Evolutionary conservation across 2,113 vertebrate genomes (phyloP), one percentile per base, ranked within the genome.

Genomic region (Clarias macrocephalus): DNA sequence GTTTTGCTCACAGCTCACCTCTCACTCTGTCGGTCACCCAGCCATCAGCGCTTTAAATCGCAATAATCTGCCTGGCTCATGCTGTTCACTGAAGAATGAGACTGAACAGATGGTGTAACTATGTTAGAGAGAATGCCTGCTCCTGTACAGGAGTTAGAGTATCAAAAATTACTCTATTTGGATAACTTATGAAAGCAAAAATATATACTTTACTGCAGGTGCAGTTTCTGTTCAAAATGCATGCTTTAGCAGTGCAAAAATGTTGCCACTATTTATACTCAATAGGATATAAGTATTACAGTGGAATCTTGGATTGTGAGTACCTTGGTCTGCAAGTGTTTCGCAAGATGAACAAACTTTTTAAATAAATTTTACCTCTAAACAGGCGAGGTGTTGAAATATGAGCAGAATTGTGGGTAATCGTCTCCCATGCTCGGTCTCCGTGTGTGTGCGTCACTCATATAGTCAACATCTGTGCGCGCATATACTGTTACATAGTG

Each of bases 31-130:
- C 30, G 7, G 83, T 84, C 54, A 5, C 1, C 5, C 52, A 25
- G 21, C 30, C 79, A 48, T 57, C 80, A 62, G 37, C 33, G 76
- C 63, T 30, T 65, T 70, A 80, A 70, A 59, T 86, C 23, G 57
- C 62, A 88, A 10, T 30, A n/a, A 25, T 77, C 30, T 57, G 79
- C 7, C 62, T 57, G 9, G 13, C 28, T 42, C 52, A 60, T 19
- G 11, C 63, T 83, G 1, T 79, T 77, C 4, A 80, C 28, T 70
- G 68, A 62, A 72, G 60, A 60, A 62, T 60, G 25, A 76, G 70
- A 81, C 28, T 82, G 72, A 88, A 60, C 52, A 84, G 68, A 88
- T 84, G 73, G 59, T 65, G 48, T 23, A 82, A 63, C 62, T 19
- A 5, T 65, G 30, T 59, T 80, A 13, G 79, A 33, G 1, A 62